phyloP scores from a whole-genome alignment of 2,113 vertebrate genomes.

The Chiloscyllium plagiosum region DNA sequence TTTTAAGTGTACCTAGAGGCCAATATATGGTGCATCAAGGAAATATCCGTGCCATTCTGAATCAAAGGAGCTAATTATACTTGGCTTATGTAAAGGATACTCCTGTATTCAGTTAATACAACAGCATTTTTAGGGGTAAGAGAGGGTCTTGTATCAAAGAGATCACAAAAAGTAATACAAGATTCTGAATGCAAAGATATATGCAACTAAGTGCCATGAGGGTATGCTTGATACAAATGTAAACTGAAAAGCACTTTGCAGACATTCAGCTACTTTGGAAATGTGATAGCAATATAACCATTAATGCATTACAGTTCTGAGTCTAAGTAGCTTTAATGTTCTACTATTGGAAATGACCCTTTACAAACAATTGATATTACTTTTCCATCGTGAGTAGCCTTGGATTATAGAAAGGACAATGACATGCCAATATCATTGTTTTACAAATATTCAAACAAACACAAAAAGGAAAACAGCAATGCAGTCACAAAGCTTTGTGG shows the following conservation, averaged over 20 bases:
- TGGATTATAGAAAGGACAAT: constrained; percentile 25
- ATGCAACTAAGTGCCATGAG: neutral
- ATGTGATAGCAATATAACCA: neutral
- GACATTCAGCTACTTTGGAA: constrained; percentile 21
- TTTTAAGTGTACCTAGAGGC: neutral
- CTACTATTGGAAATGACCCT: constrained; percentile 11
- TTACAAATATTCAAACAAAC: neutral
- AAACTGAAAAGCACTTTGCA: constrained; percentile 33
- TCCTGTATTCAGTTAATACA: constrained; percentile 3
- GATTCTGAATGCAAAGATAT: neutral
- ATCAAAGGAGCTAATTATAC: neutral
- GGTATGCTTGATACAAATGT: neutral
- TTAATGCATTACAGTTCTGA: neutral
- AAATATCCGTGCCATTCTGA: neutral
- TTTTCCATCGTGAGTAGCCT: neutral
- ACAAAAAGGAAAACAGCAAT: neutral
- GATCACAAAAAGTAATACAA: neutral
- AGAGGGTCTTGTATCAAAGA: neutral
- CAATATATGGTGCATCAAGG: neutral
- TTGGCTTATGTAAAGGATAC: constrained; percentile 18
- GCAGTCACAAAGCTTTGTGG: neutral
- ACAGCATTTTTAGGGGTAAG: neutral
- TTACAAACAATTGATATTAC: constrained; percentile 19
- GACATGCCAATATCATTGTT: neutral
- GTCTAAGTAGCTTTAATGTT: constrained; percentile 18